Percentiles rank a stretch among this genome's conserved stretches.
phyloP scores from a whole-genome alignment of 1,140 invertebrate species.

The Sinonovacula constricta region DNA sequence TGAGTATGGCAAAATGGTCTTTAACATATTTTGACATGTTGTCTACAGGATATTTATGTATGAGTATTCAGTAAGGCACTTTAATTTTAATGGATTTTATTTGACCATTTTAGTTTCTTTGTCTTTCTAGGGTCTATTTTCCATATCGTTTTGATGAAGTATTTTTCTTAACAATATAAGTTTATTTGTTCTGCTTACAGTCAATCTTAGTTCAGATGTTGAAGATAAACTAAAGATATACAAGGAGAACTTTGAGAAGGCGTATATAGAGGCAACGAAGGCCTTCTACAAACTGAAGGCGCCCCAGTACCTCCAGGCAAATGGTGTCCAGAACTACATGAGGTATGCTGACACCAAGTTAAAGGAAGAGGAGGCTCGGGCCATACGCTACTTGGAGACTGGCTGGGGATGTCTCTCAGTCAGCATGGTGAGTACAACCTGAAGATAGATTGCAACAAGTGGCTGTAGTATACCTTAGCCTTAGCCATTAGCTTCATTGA shows the following conservation, averaged over 20 bases:
- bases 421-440: slow-evolving; percentile 79
- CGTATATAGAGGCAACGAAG: slow-evolving; percentile 95
- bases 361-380: slow-evolving; percentile 95
- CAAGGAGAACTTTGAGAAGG: slow-evolving; percentile 97
- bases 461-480: too few relatives aligned
- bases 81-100: too few relatives aligned
- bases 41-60: too few relatives aligned
- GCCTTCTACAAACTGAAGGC: slow-evolving; percentile 96
- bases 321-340: slow-evolving; percentile 99
- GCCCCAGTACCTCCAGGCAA: slow-evolving; percentile 90
- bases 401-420: slow-evolving; percentile 88
- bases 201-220: slow-evolving; percentile 96
- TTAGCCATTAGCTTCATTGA: too few relatives aligned
- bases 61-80: too few relatives aligned
- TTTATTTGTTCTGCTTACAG: slow-evolving; percentile 84
- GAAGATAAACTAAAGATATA: slow-evolving; percentile 97
- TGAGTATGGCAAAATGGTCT: too few relatives aligned
- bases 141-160: not conserved
- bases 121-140: too few relatives aligned
- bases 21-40: too few relatives aligned
- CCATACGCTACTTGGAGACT: slow-evolving; percentile 95
- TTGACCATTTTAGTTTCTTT: too few relatives aligned
- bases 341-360: slow-evolving; percentile 96
- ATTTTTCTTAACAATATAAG: too few relatives aligned
- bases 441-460: too few relatives aligned